A percentile compares a stretch with the other conserved stretches of the same genome.
phyloP scores from a whole-genome alignment of 92 coral and sea anemone species.

The Plumapathes pennacea region DNA sequence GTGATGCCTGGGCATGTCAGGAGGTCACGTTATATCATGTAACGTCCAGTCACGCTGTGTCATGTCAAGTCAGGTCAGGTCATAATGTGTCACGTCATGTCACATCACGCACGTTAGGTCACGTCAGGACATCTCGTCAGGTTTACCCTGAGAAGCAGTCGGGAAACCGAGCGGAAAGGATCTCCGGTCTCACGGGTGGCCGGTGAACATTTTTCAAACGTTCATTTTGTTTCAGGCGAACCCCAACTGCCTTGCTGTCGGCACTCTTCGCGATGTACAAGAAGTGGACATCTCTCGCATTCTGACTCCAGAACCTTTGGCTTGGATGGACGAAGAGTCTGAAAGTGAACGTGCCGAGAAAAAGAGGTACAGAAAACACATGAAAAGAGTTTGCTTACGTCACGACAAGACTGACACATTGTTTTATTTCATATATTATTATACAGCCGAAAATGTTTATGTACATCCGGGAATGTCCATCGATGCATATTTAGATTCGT shows the following conservation, averaged over 20 bases:
- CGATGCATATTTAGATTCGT: background rate
- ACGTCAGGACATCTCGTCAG: too few relatives aligned
- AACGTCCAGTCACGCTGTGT: too few relatives aligned
- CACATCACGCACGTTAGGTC: too few relatives aligned
- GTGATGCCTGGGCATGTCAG: too few relatives aligned
- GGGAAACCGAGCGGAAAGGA: too few relatives aligned
- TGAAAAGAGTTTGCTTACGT: slow-evolving; percentile 24
- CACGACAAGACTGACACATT: background rate
- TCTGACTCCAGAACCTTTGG: slow-evolving; percentile 67
- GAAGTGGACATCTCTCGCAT: slow-evolving; percentile 89
- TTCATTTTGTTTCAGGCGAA: slow-evolving; percentile 67
- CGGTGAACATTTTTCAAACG: too few relatives aligned
- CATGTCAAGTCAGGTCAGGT: too few relatives aligned
- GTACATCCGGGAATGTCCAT: background rate
- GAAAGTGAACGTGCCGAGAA: slow-evolving; percentile 64
- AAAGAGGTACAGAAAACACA: too few relatives aligned
- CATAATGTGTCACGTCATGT: too few relatives aligned
- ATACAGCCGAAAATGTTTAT: background rate
- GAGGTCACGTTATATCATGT: too few relatives aligned
- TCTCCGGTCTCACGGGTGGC: too few relatives aligned
- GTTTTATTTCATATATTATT: background rate
- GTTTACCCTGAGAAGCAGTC: too few relatives aligned
- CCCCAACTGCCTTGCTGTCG: slow-evolving; percentile 83
- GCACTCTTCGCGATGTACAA: slow-evolving; percentile 86
- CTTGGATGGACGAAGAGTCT: slow-evolving; percentile 79